Percentiles rank a stretch among this genome's conserved stretches.
phyloP scores from a whole-genome alignment of 2,888 invertebrate genomes.

The Sepioteuthis lessoniana region DNA sequence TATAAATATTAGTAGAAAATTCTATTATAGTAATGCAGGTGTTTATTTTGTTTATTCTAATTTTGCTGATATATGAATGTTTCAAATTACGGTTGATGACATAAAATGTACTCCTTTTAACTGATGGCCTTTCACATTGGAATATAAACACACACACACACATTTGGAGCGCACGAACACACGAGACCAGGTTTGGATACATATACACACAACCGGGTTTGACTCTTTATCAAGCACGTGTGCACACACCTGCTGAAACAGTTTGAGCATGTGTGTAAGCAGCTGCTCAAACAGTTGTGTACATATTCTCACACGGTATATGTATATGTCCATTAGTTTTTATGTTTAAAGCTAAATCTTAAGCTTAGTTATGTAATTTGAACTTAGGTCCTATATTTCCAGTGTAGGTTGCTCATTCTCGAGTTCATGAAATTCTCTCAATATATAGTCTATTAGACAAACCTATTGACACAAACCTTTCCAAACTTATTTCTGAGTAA shows the following conservation, averaged over 20 bases:
- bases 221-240: too few species aligned
- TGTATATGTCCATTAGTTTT: too few species aligned
- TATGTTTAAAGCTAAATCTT: too few species aligned
- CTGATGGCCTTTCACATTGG: neutral
- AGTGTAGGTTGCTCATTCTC: neutral
- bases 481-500: too few species aligned
- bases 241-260: too few species aligned
- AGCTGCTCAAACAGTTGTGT: too few species aligned
- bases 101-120: neutral
- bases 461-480: too few species aligned
- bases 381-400: too few species aligned
- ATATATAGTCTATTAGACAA: too few species aligned
- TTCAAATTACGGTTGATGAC: neutral
- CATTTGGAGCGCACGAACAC: neutral
- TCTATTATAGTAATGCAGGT: neutral
- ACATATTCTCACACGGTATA: neutral
- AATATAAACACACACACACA: neutral
- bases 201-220: neutral
- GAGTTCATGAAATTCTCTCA: too few species aligned
- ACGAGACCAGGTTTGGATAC: neutral
- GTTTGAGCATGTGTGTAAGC: too few species aligned
- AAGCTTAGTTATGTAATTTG: too few species aligned
- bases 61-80: neutral
- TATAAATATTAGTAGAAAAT: slow-evolving; percentile 25
- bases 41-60: neutral